Base-by-base conservation (phyloP, 2,113 vertebrate genomes). In the Corythornis madagascariensis region DNA sequence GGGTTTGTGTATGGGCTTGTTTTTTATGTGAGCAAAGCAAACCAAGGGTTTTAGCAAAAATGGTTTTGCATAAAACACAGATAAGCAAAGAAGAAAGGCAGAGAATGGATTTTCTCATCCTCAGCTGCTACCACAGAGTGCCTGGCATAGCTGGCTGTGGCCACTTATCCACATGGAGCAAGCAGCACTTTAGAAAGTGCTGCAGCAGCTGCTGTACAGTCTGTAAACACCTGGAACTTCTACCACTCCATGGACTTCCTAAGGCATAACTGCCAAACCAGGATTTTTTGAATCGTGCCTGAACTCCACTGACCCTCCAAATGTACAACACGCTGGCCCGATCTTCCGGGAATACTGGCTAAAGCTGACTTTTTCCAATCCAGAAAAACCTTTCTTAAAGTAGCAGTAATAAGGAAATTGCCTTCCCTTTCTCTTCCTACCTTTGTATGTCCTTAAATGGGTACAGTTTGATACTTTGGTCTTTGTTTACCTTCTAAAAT, bases 181-280 rank as follows among this genome's bases (percentile, higher is more conserved):
- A 89, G 22, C 25, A 87, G 64, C 48, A 42, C 64, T 91, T 82
- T 2, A 74, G 64, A 82, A 93, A 88, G 56, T 21, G 13, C 67
- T 71, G 60, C n/a, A 81, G 56, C 66, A 64, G 75, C 56, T 88
- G 79, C 65, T 53, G 71, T 5, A 40, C 48, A 19, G 70, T 89
- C 82, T 91, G 81, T 84, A 92, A 95, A 93, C 92, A 92, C 69
- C 83, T 92, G 90, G 86, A 80, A 94, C 65, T 94, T 96, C 94
- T 81, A 83, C 86, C 91, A 96, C 89, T 93, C 60, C 56, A 7
- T 1, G 86, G 91, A 81, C 33, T 77, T 94, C 94, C 86, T 33
- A 50, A 86, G 76, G 79, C 79, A 66, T 43, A 93, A 96, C 72
- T 88, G 88, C 64, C 92, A 91, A 70, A 71, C 3, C 4, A 81